These are phyloP conservation scores for Notiomystis cincta DNA, from an alignment of 2,113 vertebrate species.

Conservation along the genomic window DNA sequence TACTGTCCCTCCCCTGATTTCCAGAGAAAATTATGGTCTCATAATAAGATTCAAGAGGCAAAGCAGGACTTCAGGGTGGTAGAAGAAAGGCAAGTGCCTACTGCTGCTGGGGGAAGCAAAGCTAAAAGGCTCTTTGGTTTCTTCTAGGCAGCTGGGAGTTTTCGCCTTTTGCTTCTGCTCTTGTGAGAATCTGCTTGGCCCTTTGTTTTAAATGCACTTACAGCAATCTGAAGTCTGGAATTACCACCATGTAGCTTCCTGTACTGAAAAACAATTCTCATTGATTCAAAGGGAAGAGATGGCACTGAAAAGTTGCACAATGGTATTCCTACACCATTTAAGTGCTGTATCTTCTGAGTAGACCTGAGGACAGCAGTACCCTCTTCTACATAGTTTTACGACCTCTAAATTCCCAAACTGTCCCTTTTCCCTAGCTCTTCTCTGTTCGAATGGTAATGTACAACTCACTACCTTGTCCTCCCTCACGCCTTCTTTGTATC, in stretches of 20 bases:
- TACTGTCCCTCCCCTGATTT: background rate
- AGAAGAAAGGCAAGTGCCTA: background rate
- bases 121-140: background rate
- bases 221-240: background rate
- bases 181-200: background rate
- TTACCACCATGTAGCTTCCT: background rate
- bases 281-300: background rate
- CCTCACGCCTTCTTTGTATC: background rate
- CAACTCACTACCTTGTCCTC: background rate
- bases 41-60: background rate
- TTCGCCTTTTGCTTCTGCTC: background rate
- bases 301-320: background rate
- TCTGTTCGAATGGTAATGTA: background rate
- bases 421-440: background rate
- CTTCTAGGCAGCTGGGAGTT: background rate
- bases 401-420: background rate
- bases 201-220: background rate
- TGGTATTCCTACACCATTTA: background rate
- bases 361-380: background rate
- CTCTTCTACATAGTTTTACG: background rate
- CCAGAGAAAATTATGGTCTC: background rate
- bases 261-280: background rate
- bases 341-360: background rate
- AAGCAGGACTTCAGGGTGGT: background rate
- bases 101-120: background rate